Conservation (phyloP, 2,113 vertebrate genomes). For the Leptobrachium leishanense region DNA sequence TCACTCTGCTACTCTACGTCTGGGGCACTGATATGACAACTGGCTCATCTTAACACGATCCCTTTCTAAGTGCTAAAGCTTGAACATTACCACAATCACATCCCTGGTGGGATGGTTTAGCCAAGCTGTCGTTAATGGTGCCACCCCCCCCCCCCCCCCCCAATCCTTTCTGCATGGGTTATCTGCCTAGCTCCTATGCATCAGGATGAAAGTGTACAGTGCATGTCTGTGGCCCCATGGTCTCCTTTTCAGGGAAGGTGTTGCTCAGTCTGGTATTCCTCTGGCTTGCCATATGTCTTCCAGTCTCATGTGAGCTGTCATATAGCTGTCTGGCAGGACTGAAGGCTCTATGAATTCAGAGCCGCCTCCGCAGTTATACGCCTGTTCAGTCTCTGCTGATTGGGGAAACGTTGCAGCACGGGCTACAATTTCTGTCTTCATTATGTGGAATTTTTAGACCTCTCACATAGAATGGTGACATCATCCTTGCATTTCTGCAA, state of each 20-base stretch:
- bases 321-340: slow-evolving; percentile 42
- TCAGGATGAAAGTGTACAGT: neutral
- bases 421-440: slow-evolving; percentile 14
- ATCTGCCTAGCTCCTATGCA: neutral
- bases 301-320: slow-evolving; percentile 29
- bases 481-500: too few species aligned
- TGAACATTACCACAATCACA: too few species aligned
- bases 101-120: too few species aligned
- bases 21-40: too few species aligned
- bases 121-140: neutral
- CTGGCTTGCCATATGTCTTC: slow-evolving; percentile 31
- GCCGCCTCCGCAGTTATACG: slow-evolving; percentile 35
- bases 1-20: neutral
- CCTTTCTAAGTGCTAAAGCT: too few species aligned
- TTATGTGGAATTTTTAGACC: neutral
- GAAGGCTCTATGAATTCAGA: slow-evolving; percentile 15
- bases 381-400: slow-evolving; percentile 32
- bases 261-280: neutral
- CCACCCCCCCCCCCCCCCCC: neutral
- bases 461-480: neutral
- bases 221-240: neutral
- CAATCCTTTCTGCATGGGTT: neutral
- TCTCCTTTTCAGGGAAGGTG: neutral
- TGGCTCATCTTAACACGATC: too few species aligned
- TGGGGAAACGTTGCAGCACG: slow-evolving; percentile 7